Evolutionary conservation across 2,113 vertebrate genomes (phyloP).

Genomic region (Urocolius indicus): DNA sequence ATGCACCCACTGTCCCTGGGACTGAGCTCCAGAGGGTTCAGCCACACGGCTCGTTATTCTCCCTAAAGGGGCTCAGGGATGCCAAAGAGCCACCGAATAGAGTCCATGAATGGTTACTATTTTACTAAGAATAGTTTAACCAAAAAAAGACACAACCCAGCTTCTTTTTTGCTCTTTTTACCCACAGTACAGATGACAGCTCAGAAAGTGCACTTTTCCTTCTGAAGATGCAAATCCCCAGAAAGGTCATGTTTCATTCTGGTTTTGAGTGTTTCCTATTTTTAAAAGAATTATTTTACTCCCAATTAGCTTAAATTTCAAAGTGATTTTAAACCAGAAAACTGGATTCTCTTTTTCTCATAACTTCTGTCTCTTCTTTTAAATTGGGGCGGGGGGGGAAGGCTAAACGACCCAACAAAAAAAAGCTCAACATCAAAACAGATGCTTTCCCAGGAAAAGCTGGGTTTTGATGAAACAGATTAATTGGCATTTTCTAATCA

Average conservation of each 20-base stretch:
- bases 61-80: background rate
- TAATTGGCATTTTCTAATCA: conserved; percentile 52
- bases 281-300: conserved; percentile 38
- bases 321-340: conserved; percentile 42
- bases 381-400: too few relatives aligned
- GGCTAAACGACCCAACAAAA: background rate
- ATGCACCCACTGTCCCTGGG: accelerated
- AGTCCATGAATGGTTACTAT: background rate
- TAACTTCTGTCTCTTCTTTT: background rate
- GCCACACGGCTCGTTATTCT: background rate
- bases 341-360: background rate
- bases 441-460: conserved; percentile 23
- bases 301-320: conserved; percentile 64
- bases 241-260: conserved; percentile 46
- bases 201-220: background rate
- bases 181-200: background rate
- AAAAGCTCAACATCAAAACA: conserved; percentile 34
- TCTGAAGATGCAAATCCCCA: conserved; percentile 49
- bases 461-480: conserved; percentile 31
- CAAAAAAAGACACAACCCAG: background rate
- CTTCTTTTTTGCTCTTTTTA: background rate
- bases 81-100: background rate
- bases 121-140: background rate
- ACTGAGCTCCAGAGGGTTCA: background rate
- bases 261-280: conserved; percentile 54